These are phyloP conservation scores for cattle (Bos taurus) DNA, from an alignment of 2,113 vertebrate genomes.

Conservation along the genomic window ARS-UCD2.0 NC_037339.1:77698501-77699000, in stretches of 20 bases:
- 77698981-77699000: not conserved
- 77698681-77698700: not conserved
- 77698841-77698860: not conserved
- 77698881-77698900: not conserved
- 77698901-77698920: not conserved
- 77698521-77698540: not conserved
- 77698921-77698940: not conserved
- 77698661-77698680: not conserved
- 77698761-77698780: not conserved
- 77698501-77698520: not conserved
- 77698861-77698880: not conserved
- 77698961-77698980: not conserved
- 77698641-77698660: not conserved
- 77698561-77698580: constrained; percentile 24
- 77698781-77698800: not conserved
- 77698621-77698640: not conserved
- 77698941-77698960: not conserved
- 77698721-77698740: not conserved
- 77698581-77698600: not conserved
- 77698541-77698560: not conserved
- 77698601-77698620: not conserved
- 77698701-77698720: not conserved
- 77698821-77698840: not conserved
- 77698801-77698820: not conserved
- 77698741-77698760: not conserved